Percentiles rank a stretch among this genome's conserved stretches.
Evolutionary conservation across 35 echinoderm and acorn worm species (phyloP).

Genomic region (Patiria miniata): DNA sequence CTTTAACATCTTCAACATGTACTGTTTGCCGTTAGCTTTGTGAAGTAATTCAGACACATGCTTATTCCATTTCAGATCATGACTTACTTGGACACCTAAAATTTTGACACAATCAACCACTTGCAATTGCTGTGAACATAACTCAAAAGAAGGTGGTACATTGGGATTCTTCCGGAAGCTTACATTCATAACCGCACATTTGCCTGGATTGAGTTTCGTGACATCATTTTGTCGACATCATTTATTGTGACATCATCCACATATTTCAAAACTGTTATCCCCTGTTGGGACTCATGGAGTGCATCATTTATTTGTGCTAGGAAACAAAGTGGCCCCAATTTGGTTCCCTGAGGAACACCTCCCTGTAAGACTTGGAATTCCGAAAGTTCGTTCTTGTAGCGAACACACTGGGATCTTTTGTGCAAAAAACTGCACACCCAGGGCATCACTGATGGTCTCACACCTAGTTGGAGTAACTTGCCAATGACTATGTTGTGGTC

Average conservation of each 20-base stretch:
- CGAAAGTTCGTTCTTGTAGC: constrained; percentile 10
- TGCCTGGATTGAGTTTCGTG: too few species aligned
- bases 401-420: constrained; percentile 25
- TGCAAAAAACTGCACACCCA: constrained; percentile 21
- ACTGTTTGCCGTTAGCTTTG: background rate
- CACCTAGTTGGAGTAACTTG: constrained; percentile 40
- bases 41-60: background rate
- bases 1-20: constrained; percentile 10
- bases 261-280: background rate
- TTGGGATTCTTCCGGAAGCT: too few species aligned
- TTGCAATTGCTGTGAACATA: constrained; percentile 6
- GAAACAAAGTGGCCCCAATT: constrained; percentile 35
- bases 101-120: background rate
- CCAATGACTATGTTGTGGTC: constrained; percentile 26
- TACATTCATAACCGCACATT: too few species aligned
- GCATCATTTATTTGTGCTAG: background rate
- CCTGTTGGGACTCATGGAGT: background rate
- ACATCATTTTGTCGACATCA: too few species aligned
- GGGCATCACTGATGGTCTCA: constrained; percentile 30
- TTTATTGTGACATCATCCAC: too few species aligned
- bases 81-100: background rate
- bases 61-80: constrained; percentile 10
- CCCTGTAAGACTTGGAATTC: constrained; percentile 25
- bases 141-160: background rate
- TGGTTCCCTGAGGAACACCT: constrained; percentile 33